Evolutionary conservation across 2,797 vertebrate species (phyloP), one percentile per base, ranked within the genome.

Genomic region (Malacoctenus gilli): DNA sequence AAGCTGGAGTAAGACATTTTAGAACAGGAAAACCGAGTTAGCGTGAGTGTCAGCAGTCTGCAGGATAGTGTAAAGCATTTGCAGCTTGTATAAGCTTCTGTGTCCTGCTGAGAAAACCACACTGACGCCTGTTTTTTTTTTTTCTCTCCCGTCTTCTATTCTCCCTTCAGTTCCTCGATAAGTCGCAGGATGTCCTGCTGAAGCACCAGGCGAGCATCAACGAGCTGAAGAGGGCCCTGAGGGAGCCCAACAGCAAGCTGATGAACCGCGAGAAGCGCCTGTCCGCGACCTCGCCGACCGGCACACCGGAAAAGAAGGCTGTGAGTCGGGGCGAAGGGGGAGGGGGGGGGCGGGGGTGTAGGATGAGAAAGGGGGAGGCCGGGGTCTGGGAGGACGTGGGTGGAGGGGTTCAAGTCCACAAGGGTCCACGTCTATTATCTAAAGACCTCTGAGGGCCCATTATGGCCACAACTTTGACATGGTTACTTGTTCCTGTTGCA

Each of bases 151-250:
- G 5, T 36, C 5, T 19, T 19, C 41, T 48, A 2, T 66, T 37
- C 56, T 22, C 52, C 18, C 18, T 41, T 9, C 83, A 97, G 95
- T 99, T 99, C 85, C 82, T 96, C 87, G 95, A 99, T 89, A 99
- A 99, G 87, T 95, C 97, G 5, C 92, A 98, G 79, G 97, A 99
- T 5, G 90, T 99, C 80, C 85, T 99, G 60, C 89, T 98, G 87
- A 99, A 98, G 89, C 97, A 99, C 76, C 97, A 99, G 90, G 97
- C 97, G 84, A 99, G 96, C 87, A 99, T 99, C 90, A 99, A 99
- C 2, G 97, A 99, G 88, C 91, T 99, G 89, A 99, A 98, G 84
- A 89, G 95, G 77, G 93, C 97, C 44, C 84, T 99, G 79, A 95
- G 92, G 88, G 96, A 99, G 58, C 96, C 96, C 64, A 98, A 95